Evolutionary conservation across 2,888 invertebrate genomes (phyloP).

Genomic region (Muscina levida): DNA sequence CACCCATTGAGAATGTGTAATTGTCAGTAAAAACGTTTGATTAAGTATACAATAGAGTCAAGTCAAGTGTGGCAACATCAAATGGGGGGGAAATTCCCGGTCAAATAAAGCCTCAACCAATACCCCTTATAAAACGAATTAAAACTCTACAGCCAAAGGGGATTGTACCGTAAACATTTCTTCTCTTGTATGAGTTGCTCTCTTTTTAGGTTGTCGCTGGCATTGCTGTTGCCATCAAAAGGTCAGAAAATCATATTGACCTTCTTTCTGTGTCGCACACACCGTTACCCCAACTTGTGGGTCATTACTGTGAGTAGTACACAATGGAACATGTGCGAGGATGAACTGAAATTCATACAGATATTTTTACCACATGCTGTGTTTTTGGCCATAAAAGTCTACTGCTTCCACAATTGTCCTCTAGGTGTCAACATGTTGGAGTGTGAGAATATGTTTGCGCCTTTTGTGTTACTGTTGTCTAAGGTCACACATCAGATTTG

Average conservation of each 20-base stretch:
- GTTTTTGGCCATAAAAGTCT: constrained; percentile 24
- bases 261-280: constrained; percentile 29
- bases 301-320: background rate
- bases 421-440: constrained; percentile 39
- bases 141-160: background rate
- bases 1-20: constrained; percentile 56
- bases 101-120: background rate
- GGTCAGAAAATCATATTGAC: constrained; percentile 55
- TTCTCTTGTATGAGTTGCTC: background rate
- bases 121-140: background rate
- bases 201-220: constrained; percentile 1
- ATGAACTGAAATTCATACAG: constrained; percentile 31
- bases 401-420: constrained; percentile 24
- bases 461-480: constrained; percentile 26
- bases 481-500: constrained; percentile 12
- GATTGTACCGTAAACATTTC: background rate
- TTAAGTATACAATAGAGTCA: constrained; percentile 54
- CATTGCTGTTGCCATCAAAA: constrained; percentile 18
- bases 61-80: constrained; percentile 32
- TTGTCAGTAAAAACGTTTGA: constrained; percentile 56
- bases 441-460: background rate
- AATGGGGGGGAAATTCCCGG: background rate
- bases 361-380: constrained; percentile 22
- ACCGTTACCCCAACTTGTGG: background rate
- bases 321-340: background rate